These are phyloP conservation scores for Streblospio benedicti DNA, from an alignment of 1,140 invertebrate species.

Conservation along the genomic window DNA sequence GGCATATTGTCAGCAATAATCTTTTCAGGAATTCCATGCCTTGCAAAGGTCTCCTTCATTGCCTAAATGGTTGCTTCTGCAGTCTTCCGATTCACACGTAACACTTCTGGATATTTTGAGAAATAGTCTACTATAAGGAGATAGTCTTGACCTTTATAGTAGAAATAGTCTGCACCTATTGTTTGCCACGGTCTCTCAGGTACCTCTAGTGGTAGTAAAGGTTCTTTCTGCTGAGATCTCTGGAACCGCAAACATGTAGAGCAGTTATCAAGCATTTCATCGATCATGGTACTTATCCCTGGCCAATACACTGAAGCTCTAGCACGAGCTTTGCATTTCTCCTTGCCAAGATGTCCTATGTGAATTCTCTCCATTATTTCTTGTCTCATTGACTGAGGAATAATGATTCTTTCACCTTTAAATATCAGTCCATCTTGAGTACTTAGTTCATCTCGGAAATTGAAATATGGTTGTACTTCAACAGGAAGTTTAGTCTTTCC, in stretches of 20 bases:
- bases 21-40: conserved; percentile 25
- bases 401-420: conserved; percentile 20
- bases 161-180: background rate
- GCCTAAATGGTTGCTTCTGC: conserved; percentile 11
- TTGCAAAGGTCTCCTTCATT: conserved; percentile 18
- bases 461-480: conserved; percentile 11
- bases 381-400: conserved; percentile 12
- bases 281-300: conserved; percentile 24
- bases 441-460: conserved; percentile 21
- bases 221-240: background rate
- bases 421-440: conserved; percentile 19
- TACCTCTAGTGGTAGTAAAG: background rate
- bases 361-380: conserved; percentile 21
- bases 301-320: conserved; percentile 23
- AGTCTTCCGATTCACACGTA: conserved; percentile 14
- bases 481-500: too few relatives aligned
- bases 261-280: conserved; percentile 20
- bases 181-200: background rate
- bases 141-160: conserved; percentile 4
- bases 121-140: conserved; percentile 26
- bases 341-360: conserved; percentile 20
- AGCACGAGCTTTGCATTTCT: conserved; percentile 18
- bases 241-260: conserved; percentile 17
- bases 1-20: conserved; percentile 27
- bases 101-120: conserved; percentile 26